A percentile compares a stretch with the other conserved stretches of the same genome.
Evolutionary conservation across 2,888 invertebrate species (phyloP).

Genomic region (Girardia tigrina): DNA sequence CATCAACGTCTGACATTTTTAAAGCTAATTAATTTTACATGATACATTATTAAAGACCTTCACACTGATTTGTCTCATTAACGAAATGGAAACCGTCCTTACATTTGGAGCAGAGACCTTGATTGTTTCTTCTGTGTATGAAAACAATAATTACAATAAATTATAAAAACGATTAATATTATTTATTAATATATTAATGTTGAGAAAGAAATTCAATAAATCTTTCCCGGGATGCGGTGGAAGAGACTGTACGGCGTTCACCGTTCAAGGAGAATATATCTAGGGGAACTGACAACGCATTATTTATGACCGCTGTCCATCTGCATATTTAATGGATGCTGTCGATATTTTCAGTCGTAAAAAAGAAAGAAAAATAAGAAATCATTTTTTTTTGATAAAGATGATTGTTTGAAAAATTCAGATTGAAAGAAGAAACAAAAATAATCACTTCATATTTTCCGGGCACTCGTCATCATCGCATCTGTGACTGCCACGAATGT

Average conservation of each 20-base stretch:
- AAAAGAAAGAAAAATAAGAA: not conserved
- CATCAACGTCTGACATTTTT: constrained; percentile 11
- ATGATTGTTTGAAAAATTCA: not conserved
- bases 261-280: too few relatives aligned
- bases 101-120: constrained; percentile 24
- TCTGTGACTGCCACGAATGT: constrained; percentile 32
- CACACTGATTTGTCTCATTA: constrained; percentile 9
- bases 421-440: not conserved
- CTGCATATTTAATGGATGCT: too few relatives aligned
- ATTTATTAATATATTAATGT: not conserved
- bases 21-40: not conserved
- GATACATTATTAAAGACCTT: not conserved
- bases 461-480: constrained; percentile 33
- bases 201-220: too few relatives aligned
- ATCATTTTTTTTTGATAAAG: not conserved
- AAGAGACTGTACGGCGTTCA: too few relatives aligned
- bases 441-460: constrained; percentile 25
- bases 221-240: too few relatives aligned
- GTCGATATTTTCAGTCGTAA: too few relatives aligned
- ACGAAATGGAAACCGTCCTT: constrained; percentile 1
- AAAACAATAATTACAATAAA: not conserved
- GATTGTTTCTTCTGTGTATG: constrained; percentile 26
- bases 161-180: not conserved
- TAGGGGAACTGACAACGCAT: too few relatives aligned
- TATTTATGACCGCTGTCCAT: too few relatives aligned